phyloP scores from a whole-genome alignment of 2,888 invertebrate species.

The Leptinotarsa tumamoca region DNA sequence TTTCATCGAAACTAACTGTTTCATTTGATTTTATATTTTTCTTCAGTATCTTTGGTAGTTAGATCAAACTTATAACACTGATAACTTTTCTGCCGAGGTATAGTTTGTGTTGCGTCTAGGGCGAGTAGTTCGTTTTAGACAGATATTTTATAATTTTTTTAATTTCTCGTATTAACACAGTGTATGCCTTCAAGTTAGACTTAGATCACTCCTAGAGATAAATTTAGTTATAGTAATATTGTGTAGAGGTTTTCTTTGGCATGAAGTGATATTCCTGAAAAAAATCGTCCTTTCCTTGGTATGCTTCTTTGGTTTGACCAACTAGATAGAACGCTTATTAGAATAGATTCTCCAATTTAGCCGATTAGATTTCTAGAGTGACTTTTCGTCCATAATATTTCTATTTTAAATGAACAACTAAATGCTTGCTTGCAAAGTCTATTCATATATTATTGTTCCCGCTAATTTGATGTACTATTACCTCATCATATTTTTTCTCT shows the following conservation, averaged over 20 bases:
- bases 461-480: neutral
- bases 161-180: conserved; percentile 31
- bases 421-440: neutral
- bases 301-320: conserved; percentile 53
- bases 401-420: neutral
- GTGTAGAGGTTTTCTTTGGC: conserved; percentile 52
- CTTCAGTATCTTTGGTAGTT: conserved; percentile 33
- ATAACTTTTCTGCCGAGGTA: conserved; percentile 61
- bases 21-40: conserved; percentile 11
- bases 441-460: neutral
- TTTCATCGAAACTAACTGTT: conserved; percentile 2
- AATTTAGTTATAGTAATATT: conserved; percentile 49
- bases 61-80: conserved; percentile 31
- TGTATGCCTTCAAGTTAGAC: conserved; percentile 54
- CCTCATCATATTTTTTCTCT: neutral
- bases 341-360: conserved; percentile 17
- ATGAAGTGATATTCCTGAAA: conserved; percentile 31
- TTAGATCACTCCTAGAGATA: conserved; percentile 40
- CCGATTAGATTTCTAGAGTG: neutral
- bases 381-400: too few species aligned
- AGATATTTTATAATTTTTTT: conserved; percentile 21
- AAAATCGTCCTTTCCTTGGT: conserved; percentile 44
- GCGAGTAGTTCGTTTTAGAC: conserved; percentile 55
- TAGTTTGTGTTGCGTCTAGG: conserved; percentile 64
- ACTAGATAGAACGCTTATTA: conserved; percentile 9